Conservation (phyloP, 2,113 vertebrate genomes). For the Hylia prasina region DNA sequence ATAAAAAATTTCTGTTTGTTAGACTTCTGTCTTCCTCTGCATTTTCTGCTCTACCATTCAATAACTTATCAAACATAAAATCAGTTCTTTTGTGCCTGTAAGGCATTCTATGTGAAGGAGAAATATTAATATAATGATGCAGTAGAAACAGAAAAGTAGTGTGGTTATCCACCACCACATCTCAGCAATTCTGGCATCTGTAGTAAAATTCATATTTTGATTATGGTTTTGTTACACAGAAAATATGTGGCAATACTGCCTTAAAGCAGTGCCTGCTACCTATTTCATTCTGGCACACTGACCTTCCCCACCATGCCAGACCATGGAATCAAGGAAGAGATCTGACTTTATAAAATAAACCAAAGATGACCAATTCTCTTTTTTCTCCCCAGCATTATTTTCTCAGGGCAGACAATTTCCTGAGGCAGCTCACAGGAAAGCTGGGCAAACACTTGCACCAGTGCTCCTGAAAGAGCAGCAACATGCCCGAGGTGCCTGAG, state of each 20-base stretch:
- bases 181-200: background rate
- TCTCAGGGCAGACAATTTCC: background rate
- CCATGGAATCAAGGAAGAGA: background rate
- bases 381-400: background rate
- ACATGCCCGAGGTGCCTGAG: rapidly evolving
- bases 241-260: background rate
- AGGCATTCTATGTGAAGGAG: background rate
- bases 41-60: background rate
- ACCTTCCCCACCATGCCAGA: background rate
- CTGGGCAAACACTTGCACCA: background rate
- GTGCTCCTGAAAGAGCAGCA: background rate
- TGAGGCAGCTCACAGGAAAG: background rate
- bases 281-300: background rate
- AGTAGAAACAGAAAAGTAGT: background rate
- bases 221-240: background rate
- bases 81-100: background rate
- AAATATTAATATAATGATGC: background rate
- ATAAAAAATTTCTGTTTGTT: background rate
- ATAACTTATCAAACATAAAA: background rate
- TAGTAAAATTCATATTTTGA: background rate
- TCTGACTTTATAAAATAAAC: background rate
- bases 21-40: background rate
- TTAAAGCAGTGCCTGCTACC: background rate
- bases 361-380: background rate
- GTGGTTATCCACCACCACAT: background rate